Percentiles rank a stretch among this genome's conserved stretches.
phyloP scores from a whole-genome alignment of 2,113 vertebrate species.

The Ophiodon elongatus region DNA sequence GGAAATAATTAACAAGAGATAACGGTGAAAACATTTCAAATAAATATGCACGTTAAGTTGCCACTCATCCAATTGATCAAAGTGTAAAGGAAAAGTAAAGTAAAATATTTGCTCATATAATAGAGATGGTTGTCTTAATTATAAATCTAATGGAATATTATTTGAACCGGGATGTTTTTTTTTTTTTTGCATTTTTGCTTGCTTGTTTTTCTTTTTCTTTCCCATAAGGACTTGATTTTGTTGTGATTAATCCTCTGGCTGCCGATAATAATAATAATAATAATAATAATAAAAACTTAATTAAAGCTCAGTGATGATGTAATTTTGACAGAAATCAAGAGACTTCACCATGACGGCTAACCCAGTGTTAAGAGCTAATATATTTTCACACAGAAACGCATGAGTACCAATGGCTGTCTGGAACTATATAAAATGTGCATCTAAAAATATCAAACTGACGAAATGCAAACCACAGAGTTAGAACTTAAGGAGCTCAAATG shows the following conservation, averaged over 20 bases:
- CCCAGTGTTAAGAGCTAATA: not conserved
- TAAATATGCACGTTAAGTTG: not conserved
- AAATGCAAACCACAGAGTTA: not conserved
- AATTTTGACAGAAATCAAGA: not conserved
- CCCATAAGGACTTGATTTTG: not conserved
- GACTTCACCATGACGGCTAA: not conserved
- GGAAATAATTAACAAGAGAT: not conserved
- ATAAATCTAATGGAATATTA: not conserved
- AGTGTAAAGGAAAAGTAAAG: not conserved
- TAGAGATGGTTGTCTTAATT: not conserved
- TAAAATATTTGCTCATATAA: not conserved
- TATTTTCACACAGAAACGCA: not conserved
- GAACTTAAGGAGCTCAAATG: not conserved
- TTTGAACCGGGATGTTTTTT: not conserved
- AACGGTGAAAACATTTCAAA: not conserved
- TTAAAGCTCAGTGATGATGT: not conserved
- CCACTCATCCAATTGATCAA: not conserved
- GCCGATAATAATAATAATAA: no score
- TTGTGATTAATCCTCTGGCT: not conserved
- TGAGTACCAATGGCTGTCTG: not conserved
- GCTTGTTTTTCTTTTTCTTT: not conserved
- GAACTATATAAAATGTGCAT: not conserved
- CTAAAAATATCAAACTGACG: not conserved
- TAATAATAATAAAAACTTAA: not conserved
- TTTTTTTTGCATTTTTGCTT: not conserved